A percentile compares a stretch with the other conserved stretches of the same genome.
These are phyloP conservation scores for Diorhabda elongata DNA, from an alignment of 1,140 invertebrate genomes.

Conservation along the genomic window DNA sequence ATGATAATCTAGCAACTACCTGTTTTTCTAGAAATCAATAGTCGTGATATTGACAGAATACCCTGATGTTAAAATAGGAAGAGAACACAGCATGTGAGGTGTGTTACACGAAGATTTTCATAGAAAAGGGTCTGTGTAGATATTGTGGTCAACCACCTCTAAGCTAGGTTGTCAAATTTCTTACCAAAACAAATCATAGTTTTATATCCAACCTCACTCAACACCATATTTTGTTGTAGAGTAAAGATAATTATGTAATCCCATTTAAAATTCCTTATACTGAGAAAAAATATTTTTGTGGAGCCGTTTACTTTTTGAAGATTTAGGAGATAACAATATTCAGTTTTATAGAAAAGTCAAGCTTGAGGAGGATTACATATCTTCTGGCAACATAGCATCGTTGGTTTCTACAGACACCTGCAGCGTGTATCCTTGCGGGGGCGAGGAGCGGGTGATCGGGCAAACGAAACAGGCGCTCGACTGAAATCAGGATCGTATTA, in stretches of 20 bases:
- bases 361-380: slow-evolving; percentile 7
- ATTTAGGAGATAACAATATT: too few relatives aligned
- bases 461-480: slow-evolving; percentile 36
- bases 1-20: too few relatives aligned
- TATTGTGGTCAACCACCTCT: slow-evolving; percentile 3
- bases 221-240: too few relatives aligned
- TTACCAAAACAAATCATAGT: too few relatives aligned
- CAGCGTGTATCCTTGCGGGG: slow-evolving; percentile 39
- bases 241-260: too few relatives aligned
- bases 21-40: background rate
- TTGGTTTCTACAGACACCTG: slow-evolving; percentile 45
- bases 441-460: slow-evolving; percentile 29
- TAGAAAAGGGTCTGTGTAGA: slow-evolving; percentile 3
- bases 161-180: too few relatives aligned
- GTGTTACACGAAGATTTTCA: slow-evolving; percentile 5
- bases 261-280: too few relatives aligned
- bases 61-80: background rate
- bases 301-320: too few relatives aligned
- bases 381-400: slow-evolving; percentile 35
- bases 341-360: background rate
- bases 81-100: slow-evolving; percentile 1
- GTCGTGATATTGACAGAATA: background rate
- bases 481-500: slow-evolving; percentile 1
- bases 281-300: too few relatives aligned
- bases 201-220: too few relatives aligned